Conservation (phyloP, 2,113 vertebrate species). For the Labrus mixtus region DNA sequence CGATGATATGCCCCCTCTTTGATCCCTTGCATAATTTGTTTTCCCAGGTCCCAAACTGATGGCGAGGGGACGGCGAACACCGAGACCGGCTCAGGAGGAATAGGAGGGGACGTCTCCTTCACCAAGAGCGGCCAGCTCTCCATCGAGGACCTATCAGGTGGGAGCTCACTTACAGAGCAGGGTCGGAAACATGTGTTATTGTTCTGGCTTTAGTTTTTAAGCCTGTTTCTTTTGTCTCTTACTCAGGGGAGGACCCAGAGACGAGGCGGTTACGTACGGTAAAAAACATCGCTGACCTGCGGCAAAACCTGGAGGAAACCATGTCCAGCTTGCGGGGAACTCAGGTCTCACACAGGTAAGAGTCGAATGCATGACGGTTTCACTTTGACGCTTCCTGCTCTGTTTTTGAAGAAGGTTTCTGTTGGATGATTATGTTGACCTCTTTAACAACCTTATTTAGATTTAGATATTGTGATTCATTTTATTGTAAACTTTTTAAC, state of each 20-base stretch:
- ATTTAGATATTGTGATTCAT: too few species aligned
- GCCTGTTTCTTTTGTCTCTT: not conserved
- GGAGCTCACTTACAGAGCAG: not conserved
- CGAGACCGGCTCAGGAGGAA: constrained; percentile 84
- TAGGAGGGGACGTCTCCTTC: constrained; percentile 86
- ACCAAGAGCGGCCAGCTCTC: constrained; percentile 90
- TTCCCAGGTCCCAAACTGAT: constrained; percentile 93
- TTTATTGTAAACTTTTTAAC: too few species aligned
- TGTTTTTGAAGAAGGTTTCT: not conserved
- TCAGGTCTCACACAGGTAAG: constrained; percentile 91
- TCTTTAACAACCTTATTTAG: too few species aligned
- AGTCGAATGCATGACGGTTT: not conserved
- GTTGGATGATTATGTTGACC: too few species aligned
- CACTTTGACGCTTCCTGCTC: not conserved
- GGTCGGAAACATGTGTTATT: not conserved
- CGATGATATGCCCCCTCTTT: constrained; percentile 26
- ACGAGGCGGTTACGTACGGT: constrained; percentile 91
- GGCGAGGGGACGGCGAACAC: constrained; percentile 86
- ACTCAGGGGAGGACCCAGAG: constrained; percentile 92
- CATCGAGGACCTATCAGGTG: constrained; percentile 92
- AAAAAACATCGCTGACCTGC: constrained; percentile 95
- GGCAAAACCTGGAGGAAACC: constrained; percentile 96
- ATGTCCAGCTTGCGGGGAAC: constrained; percentile 97
- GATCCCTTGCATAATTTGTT: constrained; percentile 32
- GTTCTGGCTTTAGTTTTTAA: not conserved